Base-by-base conservation (phyloP, 2,113 vertebrate species). In the Osmerus mordax region DNA sequence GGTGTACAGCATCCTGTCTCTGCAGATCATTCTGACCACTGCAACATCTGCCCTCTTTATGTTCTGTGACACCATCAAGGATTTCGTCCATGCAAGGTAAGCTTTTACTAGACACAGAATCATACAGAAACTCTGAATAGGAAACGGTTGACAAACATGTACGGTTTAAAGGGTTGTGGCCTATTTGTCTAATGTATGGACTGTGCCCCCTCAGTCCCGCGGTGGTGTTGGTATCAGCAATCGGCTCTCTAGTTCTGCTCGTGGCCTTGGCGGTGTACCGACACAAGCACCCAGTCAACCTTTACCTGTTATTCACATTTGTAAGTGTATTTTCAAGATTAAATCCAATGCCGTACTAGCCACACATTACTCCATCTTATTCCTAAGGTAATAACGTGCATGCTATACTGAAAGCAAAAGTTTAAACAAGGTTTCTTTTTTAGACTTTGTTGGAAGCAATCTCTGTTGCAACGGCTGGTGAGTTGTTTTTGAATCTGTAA, bases 301-400 rank as follows among this genome's bases (percentile, higher is more conserved):
- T 99, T 55, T 98, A 96, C 87, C 91, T 99, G 77, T 94, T 99
- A 19, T 91, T 96, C 77, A 89, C 87, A 79, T 98, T 99, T 89
- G 97, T 98, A 89, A 97, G 97, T 93, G 3, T 72, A 15, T 11
- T 72, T 32, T 18, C n/a, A 51, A 29, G 9, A 1, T 56, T 9
- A 8, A 0, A 28, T 47, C 23, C 18, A 23, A 28, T 53, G 19
- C 56, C 25, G 13, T 64, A 19, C 25, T 14, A 19, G 13, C 16
- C 14, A 70, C 65, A 14, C 15, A 16, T 13, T 7, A 51, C 54
- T 18, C 21, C n/a, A 15, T 55, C 19, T 61, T 2, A 68, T 51
- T 53, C 16, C n/a, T 61, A 67, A 19, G 21, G 6, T 6, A 1
- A 47, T 47, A 47, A 47, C 41, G 9, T 47, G 41, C 7, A 47